Evolutionary conservation across 2,888 invertebrate genomes (phyloP).

Genomic region (Dorcus parallelipipedus): DNA sequence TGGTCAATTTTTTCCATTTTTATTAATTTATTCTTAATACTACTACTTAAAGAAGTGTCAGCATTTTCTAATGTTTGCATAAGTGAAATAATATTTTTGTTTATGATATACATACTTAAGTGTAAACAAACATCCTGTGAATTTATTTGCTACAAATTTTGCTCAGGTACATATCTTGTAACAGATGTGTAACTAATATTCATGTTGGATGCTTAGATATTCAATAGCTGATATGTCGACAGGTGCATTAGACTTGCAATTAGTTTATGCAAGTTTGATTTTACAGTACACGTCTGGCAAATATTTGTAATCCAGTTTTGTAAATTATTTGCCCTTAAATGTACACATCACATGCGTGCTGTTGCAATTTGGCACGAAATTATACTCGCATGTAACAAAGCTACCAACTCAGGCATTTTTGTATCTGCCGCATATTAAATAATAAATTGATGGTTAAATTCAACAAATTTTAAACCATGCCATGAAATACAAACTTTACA

Average conservation of each 20-base stretch:
- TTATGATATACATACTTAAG: no score
- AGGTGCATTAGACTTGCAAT: slow-evolving; percentile 9
- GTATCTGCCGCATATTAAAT: background rate
- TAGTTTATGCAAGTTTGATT: slow-evolving; percentile 9
- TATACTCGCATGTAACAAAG: background rate
- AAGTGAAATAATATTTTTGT: no score
- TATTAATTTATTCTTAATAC: no score
- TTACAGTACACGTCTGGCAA: background rate
- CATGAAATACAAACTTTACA: background rate
- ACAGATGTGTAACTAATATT: slow-evolving; percentile 1
- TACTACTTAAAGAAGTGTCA: no score
- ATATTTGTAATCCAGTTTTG: slow-evolving; percentile 4
- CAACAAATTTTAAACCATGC: slow-evolving; percentile 1
- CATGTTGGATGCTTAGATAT: slow-evolving; percentile 25
- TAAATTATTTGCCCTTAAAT: slow-evolving; percentile 10
- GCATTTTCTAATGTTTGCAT: no score
- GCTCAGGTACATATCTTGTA: no score
- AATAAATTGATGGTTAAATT: slow-evolving; percentile 11
- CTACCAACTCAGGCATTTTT: background rate
- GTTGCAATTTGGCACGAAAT: slow-evolving; percentile 12
- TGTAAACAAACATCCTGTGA: no score
- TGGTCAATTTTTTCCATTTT: no score
- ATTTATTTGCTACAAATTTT: background rate
- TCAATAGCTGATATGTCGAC: slow-evolving; percentile 16
- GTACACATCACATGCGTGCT: slow-evolving; percentile 1